These are phyloP conservation scores for Gracilinanus agilis DNA, from an alignment of 2,113 vertebrate species.

Conservation along the genomic window DNA sequence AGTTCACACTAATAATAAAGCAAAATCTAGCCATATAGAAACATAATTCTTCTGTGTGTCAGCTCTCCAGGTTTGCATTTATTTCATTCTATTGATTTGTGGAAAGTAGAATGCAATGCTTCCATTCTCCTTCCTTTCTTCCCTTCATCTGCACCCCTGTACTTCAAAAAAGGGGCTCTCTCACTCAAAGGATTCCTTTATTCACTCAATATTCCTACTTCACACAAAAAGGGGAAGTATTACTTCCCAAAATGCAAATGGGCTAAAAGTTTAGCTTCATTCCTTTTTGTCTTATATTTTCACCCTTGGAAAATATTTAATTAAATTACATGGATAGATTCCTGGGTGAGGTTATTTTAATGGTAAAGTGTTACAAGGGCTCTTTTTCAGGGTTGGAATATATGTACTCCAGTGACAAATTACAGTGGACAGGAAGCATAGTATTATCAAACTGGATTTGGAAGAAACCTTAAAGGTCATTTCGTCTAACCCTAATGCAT, in stretches of 20 bases:
- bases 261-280: constrained; percentile 28
- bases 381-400: background rate
- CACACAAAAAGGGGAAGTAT: background rate
- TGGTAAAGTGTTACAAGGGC: background rate
- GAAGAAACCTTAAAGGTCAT: background rate
- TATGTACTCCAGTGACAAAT: background rate
- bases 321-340: constrained; percentile 40
- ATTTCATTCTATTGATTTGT: background rate
- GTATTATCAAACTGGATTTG: background rate
- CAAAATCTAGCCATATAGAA: background rate
- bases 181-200: background rate
- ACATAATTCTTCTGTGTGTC: background rate
- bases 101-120: background rate
- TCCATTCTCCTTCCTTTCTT: background rate
- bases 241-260: background rate
- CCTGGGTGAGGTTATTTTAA: constrained; percentile 42
- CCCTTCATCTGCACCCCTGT: background rate
- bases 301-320: constrained; percentile 45
- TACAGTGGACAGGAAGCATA: background rate
- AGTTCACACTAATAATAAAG: background rate
- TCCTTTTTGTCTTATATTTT: constrained; percentile 33
- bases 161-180: background rate
- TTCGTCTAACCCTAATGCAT: background rate
- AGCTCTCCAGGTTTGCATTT: background rate
- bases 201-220: background rate